These are phyloP conservation scores for Homalodisca vitripennis DNA, from an alignment of 1,140 invertebrate species.

Conservation along the genomic window DNA sequence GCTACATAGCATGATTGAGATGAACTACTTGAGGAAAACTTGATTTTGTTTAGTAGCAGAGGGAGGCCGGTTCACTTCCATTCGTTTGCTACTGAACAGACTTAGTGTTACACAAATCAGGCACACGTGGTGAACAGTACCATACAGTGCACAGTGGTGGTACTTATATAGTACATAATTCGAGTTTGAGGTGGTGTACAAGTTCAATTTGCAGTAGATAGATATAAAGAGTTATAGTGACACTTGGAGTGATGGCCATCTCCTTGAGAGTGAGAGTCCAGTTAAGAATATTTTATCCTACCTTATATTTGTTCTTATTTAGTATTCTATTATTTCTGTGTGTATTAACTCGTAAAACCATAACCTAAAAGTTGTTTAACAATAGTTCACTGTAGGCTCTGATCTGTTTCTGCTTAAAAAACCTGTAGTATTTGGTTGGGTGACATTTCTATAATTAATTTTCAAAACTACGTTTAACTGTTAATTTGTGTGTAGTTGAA, in stretches of 20 bases:
- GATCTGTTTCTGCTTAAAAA: too few relatives aligned
- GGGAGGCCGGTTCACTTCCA: constrained; percentile 4
- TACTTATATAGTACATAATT: background rate
- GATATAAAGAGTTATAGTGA: background rate
- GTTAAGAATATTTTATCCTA: too few relatives aligned
- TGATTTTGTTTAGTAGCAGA: constrained; percentile 20
- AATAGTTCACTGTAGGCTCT: too few relatives aligned
- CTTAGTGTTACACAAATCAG: background rate
- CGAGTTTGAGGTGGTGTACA: background rate
- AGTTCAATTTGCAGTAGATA: background rate
- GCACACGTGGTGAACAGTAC: background rate
- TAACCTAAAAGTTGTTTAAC: too few relatives aligned
- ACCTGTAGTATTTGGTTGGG: too few relatives aligned
- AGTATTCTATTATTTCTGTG: too few relatives aligned
- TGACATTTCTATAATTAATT: too few relatives aligned
- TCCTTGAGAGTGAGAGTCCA: too few relatives aligned
- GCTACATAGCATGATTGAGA: background rate
- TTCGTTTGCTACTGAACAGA: constrained; percentile 4
- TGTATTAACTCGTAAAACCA: too few relatives aligned
- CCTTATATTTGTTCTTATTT: too few relatives aligned
- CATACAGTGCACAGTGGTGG: background rate
- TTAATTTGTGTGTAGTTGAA: too few relatives aligned
- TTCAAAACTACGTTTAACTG: too few relatives aligned
- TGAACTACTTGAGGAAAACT: constrained; percentile 7
- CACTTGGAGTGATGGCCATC: background rate